These are phyloP conservation scores for Crotalus horridus DNA, from an alignment of 2,113 vertebrate species.

Conservation along the genomic window DNA sequence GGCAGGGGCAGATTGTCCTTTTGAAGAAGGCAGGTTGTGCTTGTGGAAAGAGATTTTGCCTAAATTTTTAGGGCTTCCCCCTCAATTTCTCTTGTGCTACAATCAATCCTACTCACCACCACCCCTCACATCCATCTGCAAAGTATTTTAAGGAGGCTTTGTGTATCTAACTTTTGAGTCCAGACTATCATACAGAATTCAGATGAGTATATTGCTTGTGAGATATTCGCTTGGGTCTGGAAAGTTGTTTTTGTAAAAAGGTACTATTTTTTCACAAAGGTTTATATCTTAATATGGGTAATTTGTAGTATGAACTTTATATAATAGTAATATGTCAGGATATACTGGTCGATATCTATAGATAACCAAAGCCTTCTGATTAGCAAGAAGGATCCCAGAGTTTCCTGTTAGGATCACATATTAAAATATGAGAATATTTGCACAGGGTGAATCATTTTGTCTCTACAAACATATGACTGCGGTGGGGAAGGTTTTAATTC, in stretches of 20 bases:
- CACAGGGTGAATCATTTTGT: not conserved
- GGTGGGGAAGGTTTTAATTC: accelerated
- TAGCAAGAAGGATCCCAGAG: not conserved
- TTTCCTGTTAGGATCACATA: not conserved
- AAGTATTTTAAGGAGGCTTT: not conserved
- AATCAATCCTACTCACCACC: not conserved
- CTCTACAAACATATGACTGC: not conserved
- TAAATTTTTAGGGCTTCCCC: not conserved
- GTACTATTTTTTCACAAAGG: not conserved
- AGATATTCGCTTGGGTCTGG: not conserved
- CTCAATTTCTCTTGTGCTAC: not conserved
- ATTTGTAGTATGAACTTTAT: not conserved
- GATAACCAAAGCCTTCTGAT: not conserved
- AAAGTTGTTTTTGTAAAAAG: not conserved
- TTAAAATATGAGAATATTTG: not conserved
- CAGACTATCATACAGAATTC: not conserved
- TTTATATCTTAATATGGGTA: not conserved
- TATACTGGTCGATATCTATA: not conserved
- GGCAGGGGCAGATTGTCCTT: not conserved
- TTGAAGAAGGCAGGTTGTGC: not conserved
- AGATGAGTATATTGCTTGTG: not conserved
- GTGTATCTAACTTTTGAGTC: not conserved
- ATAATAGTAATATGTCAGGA: not conserved
- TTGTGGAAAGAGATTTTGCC: not conserved
- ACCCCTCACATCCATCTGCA: not conserved